A percentile compares a stretch with the other conserved stretches of the same genome.
Evolutionary conservation across 2,113 vertebrate genomes (phyloP).

Genomic region (Ammospiza caudacuta): DNA sequence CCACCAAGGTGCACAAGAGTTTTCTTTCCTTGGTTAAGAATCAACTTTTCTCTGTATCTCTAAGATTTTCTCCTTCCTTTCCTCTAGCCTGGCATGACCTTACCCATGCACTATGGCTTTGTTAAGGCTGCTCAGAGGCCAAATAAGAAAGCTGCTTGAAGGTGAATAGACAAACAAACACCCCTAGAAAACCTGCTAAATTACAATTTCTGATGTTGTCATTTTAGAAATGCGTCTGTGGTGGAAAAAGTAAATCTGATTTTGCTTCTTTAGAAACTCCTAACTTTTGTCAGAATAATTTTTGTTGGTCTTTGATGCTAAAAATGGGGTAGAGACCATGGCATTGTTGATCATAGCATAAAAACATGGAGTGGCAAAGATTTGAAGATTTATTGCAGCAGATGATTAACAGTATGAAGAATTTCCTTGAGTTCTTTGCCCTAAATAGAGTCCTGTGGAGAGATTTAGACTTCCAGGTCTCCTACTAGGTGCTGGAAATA

Average conservation of each 20-base stretch:
- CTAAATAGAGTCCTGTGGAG: neutral
- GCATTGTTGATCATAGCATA: neutral
- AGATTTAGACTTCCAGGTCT: neutral
- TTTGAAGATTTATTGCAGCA: neutral
- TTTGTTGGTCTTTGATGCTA: neutral
- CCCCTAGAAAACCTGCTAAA: neutral
- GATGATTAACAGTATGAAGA: neutral
- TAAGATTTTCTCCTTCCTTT: neutral
- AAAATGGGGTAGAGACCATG: neutral
- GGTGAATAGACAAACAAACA: neutral
- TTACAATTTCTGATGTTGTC: neutral
- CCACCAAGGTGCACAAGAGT: neutral
- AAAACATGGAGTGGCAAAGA: neutral
- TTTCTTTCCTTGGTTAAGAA: neutral
- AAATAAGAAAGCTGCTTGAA: neutral
- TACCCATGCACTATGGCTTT: too few relatives aligned
- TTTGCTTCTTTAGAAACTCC: neutral
- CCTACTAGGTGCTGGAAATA: neutral
- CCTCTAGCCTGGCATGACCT: neutral
- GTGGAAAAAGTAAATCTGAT: neutral
- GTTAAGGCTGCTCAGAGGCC: neutral
- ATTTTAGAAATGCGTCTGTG: neutral
- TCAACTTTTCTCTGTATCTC: neutral
- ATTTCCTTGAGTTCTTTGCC: neutral
- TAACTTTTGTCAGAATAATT: neutral